phyloP scores from a whole-genome alignment of 1,140 invertebrate species.

The Arion vulgaris region DNA sequence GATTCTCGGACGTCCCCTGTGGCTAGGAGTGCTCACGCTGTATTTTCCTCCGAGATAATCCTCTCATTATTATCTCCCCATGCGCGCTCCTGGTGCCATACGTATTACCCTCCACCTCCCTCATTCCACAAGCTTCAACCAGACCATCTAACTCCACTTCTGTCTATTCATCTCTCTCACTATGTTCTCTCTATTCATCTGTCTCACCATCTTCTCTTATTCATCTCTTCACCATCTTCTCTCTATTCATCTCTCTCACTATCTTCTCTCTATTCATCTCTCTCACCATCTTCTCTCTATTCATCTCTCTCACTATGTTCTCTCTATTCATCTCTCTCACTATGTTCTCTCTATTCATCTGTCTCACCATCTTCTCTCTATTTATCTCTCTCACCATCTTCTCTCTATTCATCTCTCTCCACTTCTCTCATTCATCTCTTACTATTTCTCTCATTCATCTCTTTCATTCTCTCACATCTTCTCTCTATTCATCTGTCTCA shows the following conservation, averaged over 20 bases:
- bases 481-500: no score
- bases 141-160: no score
- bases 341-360: no score
- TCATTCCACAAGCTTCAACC: neutral
- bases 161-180: no score
- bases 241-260: constrained; percentile 3
- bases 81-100: neutral
- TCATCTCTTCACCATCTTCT: neutral
- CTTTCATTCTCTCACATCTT: no score
- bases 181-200: no score
- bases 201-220: neutral
- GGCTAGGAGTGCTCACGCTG: neutral
- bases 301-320: no score
- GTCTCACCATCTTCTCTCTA: neutral
- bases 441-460: no score
- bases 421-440: no score
- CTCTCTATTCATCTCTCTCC: neutral
- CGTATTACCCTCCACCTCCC: neutral
- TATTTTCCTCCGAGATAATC: neutral
- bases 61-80: neutral
- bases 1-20: neutral
- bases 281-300: no score
- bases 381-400: neutral
- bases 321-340: no score
- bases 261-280: neutral